Evolutionary conservation across 2,797 vertebrate species (phyloP).

Genomic region (Gobio occitaniae): DNA sequence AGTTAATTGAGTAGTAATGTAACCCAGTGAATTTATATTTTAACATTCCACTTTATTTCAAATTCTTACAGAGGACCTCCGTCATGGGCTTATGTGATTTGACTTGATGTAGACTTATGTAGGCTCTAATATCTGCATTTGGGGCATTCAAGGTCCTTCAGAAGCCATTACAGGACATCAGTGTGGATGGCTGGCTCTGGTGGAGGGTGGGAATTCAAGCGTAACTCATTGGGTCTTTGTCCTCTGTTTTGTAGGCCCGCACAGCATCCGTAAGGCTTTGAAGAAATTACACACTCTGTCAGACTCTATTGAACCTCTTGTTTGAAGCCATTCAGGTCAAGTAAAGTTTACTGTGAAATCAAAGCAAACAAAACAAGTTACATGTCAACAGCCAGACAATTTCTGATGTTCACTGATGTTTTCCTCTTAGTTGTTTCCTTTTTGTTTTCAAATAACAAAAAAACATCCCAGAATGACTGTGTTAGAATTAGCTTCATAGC

Average conservation of each 20-base stretch:
- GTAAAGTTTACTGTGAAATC: conserved; percentile 53
- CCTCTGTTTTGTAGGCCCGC: conserved; percentile 63
- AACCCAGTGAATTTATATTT: conserved; percentile 65
- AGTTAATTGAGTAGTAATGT: conserved; percentile 9
- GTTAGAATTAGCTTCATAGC: not conserved
- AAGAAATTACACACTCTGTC: conserved; percentile 73
- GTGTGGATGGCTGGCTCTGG: conserved; percentile 65
- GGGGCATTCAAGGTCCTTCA: conserved; percentile 70
- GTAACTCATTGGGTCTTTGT: conserved; percentile 75
- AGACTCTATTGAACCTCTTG: conserved; percentile 64
- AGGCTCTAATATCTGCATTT: conserved; percentile 70
- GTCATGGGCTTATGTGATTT: conserved; percentile 69
- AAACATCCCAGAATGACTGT: too few species aligned
- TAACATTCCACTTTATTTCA: conserved; percentile 63
- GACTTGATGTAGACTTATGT: conserved; percentile 72
- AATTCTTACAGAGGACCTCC: conserved; percentile 46
- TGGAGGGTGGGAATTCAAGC: conserved; percentile 66
- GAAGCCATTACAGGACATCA: conserved; percentile 75
- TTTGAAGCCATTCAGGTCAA: conserved; percentile 53
- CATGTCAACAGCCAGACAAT: not conserved
- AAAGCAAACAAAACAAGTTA: not conserved
- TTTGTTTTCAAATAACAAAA: not conserved
- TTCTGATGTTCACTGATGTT: not conserved
- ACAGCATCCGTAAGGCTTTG: conserved; percentile 70
- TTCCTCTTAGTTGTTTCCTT: not conserved